A percentile compares a stretch with the other conserved stretches of the same genome.
Evolutionary conservation across 2,797 vertebrate genomes (phyloP).

Genomic region (Spea hammondii): DNA sequence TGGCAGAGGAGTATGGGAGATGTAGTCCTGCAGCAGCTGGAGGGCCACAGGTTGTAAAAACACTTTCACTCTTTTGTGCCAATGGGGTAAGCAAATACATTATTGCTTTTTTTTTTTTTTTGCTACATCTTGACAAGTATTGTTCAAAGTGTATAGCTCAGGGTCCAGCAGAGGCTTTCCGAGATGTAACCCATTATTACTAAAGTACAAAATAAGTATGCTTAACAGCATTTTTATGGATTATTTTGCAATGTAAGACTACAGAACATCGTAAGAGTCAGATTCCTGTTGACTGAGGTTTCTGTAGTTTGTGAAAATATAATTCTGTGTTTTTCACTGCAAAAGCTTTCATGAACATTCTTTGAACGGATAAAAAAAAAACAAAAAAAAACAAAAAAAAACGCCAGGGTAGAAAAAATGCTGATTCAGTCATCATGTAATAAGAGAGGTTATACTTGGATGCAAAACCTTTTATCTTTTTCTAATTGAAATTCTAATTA

Average conservation of each 20-base stretch:
- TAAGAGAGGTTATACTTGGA: constrained; percentile 29
- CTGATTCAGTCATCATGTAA: constrained; percentile 24
- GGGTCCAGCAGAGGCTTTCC: no score
- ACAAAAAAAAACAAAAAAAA: neutral
- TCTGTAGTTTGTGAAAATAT: constrained; percentile 7
- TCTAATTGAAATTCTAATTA: constrained; percentile 46
- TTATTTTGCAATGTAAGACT: constrained; percentile 11
- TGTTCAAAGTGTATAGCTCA: no score
- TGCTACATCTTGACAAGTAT: no score
- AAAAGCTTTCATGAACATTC: neutral
- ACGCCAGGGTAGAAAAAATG: neutral
- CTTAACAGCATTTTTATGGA: neutral
- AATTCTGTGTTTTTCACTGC: neutral
- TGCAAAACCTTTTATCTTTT: constrained; percentile 39
- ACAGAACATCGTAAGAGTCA: constrained; percentile 17
- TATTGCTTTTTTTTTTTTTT: no score
- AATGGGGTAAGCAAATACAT: no score
- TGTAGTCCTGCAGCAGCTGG: no score
- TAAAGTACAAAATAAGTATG: no score
- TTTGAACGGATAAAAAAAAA: neutral
- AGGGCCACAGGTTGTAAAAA: no score
- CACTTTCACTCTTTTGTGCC: no score
- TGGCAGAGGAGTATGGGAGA: no score
- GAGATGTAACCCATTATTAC: no score
- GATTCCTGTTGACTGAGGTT: constrained; percentile 26